phyloP scores from a whole-genome alignment of 1,140 invertebrate genomes.

The Cotesia vestalis region DNA sequence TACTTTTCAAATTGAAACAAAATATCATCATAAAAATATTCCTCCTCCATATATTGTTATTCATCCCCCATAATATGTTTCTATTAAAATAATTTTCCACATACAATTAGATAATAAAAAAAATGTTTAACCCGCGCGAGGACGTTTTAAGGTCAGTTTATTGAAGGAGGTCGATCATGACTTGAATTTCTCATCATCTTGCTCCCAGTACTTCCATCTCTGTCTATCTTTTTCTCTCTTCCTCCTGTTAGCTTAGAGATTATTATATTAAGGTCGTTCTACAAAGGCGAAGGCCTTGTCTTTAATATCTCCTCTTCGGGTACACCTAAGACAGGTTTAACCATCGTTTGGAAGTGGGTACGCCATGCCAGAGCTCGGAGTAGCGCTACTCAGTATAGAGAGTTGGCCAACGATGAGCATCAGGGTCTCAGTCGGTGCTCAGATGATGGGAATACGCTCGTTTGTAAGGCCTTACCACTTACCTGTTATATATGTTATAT shows the following conservation, averaged over 20 bases:
- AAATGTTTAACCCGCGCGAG: background rate
- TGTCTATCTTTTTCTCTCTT: conserved; percentile 4
- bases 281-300: conserved; percentile 29
- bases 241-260: background rate
- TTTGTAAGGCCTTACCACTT: too few species aligned
- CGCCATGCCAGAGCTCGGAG: conserved; percentile 4
- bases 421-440: background rate
- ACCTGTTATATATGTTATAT: too few species aligned
- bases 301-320: conserved; percentile 17
- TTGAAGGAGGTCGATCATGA: conserved; percentile 8
- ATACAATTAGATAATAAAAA: background rate
- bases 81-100: background rate
- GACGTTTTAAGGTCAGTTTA: background rate
- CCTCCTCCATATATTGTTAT: too few species aligned
- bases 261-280: conserved; percentile 22
- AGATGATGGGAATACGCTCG: too few species aligned
- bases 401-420: background rate
- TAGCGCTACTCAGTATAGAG: background rate
- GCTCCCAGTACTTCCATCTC: background rate
- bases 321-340: conserved; percentile 31
- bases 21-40: too few species aligned
- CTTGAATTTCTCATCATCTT: background rate
- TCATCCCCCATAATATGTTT: too few species aligned
- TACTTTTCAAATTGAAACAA: too few species aligned
- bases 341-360: conserved; percentile 15